Base-by-base conservation (phyloP, 2,113 vertebrate genomes). In the Alethe diademata region DNA sequence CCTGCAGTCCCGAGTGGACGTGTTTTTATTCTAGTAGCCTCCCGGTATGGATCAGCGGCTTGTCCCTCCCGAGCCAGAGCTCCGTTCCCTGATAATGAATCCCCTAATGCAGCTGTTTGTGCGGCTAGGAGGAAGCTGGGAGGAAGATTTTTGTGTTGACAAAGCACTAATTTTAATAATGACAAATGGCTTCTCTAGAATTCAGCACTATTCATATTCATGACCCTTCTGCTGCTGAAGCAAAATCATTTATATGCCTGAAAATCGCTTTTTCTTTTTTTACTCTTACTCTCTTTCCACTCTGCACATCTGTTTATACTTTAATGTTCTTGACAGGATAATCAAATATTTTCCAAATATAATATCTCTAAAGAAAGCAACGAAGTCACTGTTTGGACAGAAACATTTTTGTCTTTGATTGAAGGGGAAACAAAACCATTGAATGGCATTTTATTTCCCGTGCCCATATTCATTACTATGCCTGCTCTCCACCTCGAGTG, bases 91-190 rank as follows among this genome's bases (percentile, higher is more conserved):
- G 51, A 18, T 51, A 42, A 50, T 78, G 86, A 53, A 75, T 53
- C 78, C 76, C 71, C 9, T 42, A 60, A 79, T 42, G 57, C 95
- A 82, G 67, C 92, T 92, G 88, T 51, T 97, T 72, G 94, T 92
- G 95, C 19, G 67, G 47, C 67, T 74, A 43, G 48, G 83, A 86
- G 81, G 67, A 84, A 70, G 40, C 73, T 33, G 72, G 88, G 91
- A 95, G 54, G 45, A 79, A 95, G 81, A 82, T 57, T 86, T 97
- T 91, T 78, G 79, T 93, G 88, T 96, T 95, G 97, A 92, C 93
- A 96, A 96, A 97, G 88, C 90, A 83, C 81, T 97, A 93, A 97
- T 97, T 97, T 96, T 97, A 97, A 96, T 98, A 97, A 97, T 94
- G 92, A 97, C 93, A 96, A 95, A 97, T 93, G 94, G 88, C 96